These are phyloP conservation scores for Plagiodera versicolora DNA, from an alignment of 2,888 invertebrate species.

Conservation along the genomic window DNA sequence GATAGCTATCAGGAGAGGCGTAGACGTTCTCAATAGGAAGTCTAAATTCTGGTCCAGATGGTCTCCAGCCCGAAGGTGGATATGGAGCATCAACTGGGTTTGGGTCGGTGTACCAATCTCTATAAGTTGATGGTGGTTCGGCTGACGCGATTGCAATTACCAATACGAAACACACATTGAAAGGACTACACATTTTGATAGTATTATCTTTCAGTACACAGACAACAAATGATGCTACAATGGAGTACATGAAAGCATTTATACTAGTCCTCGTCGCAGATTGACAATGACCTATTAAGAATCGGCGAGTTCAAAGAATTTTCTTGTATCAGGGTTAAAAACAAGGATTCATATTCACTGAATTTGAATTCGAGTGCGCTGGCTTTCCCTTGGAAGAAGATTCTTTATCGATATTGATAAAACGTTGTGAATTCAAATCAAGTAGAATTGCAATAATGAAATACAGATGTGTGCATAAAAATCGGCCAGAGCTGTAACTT, in stretches of 20 bases:
- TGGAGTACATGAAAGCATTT: not conserved
- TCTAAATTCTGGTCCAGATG: slow-evolving; percentile 49
- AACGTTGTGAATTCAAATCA: not conserved
- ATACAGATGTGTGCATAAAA: no score
- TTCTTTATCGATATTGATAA: not conserved
- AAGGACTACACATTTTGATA: not conserved
- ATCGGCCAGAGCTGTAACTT: no score
- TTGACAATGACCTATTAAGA: not conserved
- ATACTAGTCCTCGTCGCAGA: not conserved
- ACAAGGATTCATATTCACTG: slow-evolving; percentile 16
- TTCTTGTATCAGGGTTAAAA: not conserved
- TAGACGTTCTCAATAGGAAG: no score
- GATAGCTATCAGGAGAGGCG: slow-evolving; percentile 18
- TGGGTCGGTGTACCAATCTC: not conserved
- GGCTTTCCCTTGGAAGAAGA: not conserved
- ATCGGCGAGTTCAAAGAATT: not conserved
- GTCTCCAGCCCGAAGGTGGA: slow-evolving; percentile 49
- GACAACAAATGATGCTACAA: not conserved
- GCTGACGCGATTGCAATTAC: not conserved
- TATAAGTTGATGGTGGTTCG: not conserved
- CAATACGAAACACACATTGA: not conserved
- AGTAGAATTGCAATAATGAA: no score
- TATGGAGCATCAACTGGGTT: slow-evolving; percentile 43
- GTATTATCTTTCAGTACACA: not conserved
- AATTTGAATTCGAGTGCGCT: slow-evolving; percentile 17